These are phyloP conservation scores for Tyria jacobaeae DNA, from an alignment of 2,888 invertebrate genomes.

Conservation along the genomic window DNA sequence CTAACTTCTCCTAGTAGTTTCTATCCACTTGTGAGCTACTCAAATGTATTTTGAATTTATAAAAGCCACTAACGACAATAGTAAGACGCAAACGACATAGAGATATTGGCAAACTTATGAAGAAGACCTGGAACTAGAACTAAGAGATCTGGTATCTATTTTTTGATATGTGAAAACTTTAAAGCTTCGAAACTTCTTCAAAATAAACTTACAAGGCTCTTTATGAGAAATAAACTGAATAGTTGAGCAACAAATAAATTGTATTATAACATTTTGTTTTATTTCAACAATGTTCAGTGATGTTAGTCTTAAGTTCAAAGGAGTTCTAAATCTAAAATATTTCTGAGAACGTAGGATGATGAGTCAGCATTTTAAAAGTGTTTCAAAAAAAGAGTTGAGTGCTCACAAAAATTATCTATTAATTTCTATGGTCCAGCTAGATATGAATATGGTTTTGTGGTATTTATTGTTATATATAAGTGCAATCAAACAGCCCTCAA, in stretches of 20 bases:
- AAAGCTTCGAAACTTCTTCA: conserved; percentile 30
- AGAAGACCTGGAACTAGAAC: conserved; percentile 16
- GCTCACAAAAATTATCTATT: not conserved
- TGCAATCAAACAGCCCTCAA: conserved; percentile 74
- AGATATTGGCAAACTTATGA: conserved; percentile 33
- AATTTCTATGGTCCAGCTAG: not conserved
- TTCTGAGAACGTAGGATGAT: not conserved
- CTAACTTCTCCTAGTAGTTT: not conserved
- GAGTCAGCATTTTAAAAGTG: not conserved
- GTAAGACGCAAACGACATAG: conserved; percentile 13
- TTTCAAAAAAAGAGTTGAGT: not conserved
- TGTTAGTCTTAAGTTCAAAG: not conserved
- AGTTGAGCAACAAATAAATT: conserved; percentile 2
- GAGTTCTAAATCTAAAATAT: not conserved
- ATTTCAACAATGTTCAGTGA: not conserved
- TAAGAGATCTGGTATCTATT: conserved; percentile 23
- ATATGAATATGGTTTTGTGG: conserved; percentile 20
- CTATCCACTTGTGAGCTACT: not conserved
- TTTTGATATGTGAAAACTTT: conserved; percentile 38
- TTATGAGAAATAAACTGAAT: conserved; percentile 11
- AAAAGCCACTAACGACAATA: conserved; percentile 22
- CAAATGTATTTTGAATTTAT: conserved; percentile 12
- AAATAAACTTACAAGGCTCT: conserved; percentile 20
- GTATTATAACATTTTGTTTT: not conserved
- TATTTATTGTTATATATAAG: conserved; percentile 55